A percentile compares a stretch with the other conserved stretches of the same genome.
Evolutionary conservation across 2,113 vertebrate species (phyloP).

Genomic region (Euleptes europaea): DNA sequence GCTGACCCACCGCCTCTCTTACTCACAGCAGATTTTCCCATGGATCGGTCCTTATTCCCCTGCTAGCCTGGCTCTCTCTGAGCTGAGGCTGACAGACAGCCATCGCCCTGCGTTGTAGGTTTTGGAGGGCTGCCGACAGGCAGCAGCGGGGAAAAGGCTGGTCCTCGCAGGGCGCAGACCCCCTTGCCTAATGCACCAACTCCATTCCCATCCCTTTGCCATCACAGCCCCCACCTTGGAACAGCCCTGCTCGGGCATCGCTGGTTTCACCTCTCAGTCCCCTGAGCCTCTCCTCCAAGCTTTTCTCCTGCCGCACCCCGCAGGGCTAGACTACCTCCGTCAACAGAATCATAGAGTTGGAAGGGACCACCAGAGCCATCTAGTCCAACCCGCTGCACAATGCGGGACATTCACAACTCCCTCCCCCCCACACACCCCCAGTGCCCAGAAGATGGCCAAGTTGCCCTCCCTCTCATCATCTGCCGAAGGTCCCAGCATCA

Average conservation of each 20-base stretch:
- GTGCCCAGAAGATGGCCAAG: too few relatives aligned
- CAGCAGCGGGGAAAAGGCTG: background rate
- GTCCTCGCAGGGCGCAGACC: background rate
- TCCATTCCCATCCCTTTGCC: background rate
- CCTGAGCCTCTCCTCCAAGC: background rate
- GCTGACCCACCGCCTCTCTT: background rate
- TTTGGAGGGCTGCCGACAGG: background rate
- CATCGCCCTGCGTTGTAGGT: background rate
- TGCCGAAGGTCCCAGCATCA: too few relatives aligned
- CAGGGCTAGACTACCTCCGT: fast-evolving
- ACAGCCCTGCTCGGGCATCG: background rate
- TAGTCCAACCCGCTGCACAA: too few relatives aligned
- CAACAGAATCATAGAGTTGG: too few relatives aligned
- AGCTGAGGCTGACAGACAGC: background rate
- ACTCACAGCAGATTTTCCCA: background rate
- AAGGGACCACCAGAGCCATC: too few relatives aligned
- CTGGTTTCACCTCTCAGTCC: background rate
- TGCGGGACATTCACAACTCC: too few relatives aligned
- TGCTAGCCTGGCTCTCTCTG: too few relatives aligned
- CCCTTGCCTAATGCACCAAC: background rate
- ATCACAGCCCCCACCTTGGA: background rate
- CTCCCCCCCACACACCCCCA: too few relatives aligned
- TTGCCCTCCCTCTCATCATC: too few relatives aligned
- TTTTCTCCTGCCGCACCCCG: background rate
- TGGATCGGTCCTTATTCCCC: background rate